Evolutionary conservation across 2,888 invertebrate species (phyloP).

Genomic region (Drosophila setosimentum): DNA sequence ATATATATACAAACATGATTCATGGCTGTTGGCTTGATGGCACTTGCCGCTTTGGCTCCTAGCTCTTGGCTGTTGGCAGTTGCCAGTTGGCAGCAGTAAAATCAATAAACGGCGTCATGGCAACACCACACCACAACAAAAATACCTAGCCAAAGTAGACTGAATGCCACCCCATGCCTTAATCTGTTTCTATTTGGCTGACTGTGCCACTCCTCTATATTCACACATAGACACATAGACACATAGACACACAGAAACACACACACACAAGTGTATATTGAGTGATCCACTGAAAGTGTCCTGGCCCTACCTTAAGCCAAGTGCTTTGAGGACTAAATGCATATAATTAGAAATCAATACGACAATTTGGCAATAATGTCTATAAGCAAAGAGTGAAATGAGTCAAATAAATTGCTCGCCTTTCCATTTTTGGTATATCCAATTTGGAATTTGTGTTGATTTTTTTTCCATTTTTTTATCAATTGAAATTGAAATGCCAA

Average conservation of each 20-base stretch:
- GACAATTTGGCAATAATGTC: conserved; percentile 55
- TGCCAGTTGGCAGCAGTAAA: conserved; percentile 47
- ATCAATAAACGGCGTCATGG: conserved; percentile 76
- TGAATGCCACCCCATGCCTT: conserved; percentile 23
- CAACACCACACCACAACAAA: conserved; percentile 74
- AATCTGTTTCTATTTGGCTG: conserved; percentile 56
- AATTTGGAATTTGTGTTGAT: conserved; percentile 31
- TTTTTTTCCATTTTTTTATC: conserved; percentile 36
- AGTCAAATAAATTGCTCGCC: conserved; percentile 7
- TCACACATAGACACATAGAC: conserved; percentile 1
- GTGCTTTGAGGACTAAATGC: conserved; percentile 47
- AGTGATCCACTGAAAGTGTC: conserved; percentile 14
- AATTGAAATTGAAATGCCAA: conserved; percentile 73
- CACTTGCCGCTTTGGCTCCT: conserved; percentile 43
- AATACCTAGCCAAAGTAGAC: conserved; percentile 51
- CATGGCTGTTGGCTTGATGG: conserved; percentile 63
- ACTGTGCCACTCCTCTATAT: conserved; percentile 48
- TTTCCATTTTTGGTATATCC: conserved; percentile 18
- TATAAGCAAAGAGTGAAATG: conserved; percentile 13
- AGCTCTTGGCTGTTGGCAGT: conserved; percentile 29
- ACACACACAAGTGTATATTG: not conserved
- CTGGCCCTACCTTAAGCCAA: conserved; percentile 66
- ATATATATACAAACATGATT: conserved; percentile 58
- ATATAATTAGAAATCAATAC: conserved; percentile 74
- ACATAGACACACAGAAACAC: not conserved